Evolutionary conservation across 2,888 invertebrate species (phyloP), one percentile per base, ranked within the genome.

Genomic region (Coecobrya sp.): DNA sequence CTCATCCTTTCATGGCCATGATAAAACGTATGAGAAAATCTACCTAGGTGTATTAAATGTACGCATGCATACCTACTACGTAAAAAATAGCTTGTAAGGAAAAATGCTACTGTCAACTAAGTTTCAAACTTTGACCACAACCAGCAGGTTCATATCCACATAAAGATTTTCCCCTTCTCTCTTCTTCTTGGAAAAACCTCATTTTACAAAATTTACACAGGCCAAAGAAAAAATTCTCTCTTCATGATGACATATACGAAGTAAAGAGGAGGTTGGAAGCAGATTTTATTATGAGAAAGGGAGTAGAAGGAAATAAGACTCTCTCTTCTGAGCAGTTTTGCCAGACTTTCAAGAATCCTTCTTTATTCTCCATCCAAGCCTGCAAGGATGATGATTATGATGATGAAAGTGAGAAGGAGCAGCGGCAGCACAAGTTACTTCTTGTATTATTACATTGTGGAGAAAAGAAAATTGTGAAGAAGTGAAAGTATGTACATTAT

Each of bases 41-140:
- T 52, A 52, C 13, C 52, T 52, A 52, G 5, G 1, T 11, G 1
- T 25, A 25, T 49, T 49, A 49, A 11, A 11, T 22, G 11, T 76
- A 16, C 19, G 10, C 11, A 76, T 76, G 49, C 25, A 49, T 22
- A 76, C 22, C 81, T 65, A 86, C 25, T 62, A 62, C 73, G 73
- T 86, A 52, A 86, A 68, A 76, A 90, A 49, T 30, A 65, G 52
- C 36, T 36, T 2, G 22, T 19, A 70, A 86, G 79, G 45, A 70
- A 68, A 22, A 73, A 76, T 79, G n/a, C 52, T 82, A 55, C 81
- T 86, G 91, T 91, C 86, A 91, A 91, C 62, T 16, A 68, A 68
- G 11, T 91, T 91, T 91, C 86, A 91, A 91, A 91, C 91, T 91
- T 91, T 91, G 91, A 91, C 91, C 86, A 82, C 82, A 68, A 91